Percentiles rank a stretch among this genome's conserved stretches.
Evolutionary conservation across 2,797 vertebrate genomes (phyloP).

Genomic region (Squalus acanthias): DNA sequence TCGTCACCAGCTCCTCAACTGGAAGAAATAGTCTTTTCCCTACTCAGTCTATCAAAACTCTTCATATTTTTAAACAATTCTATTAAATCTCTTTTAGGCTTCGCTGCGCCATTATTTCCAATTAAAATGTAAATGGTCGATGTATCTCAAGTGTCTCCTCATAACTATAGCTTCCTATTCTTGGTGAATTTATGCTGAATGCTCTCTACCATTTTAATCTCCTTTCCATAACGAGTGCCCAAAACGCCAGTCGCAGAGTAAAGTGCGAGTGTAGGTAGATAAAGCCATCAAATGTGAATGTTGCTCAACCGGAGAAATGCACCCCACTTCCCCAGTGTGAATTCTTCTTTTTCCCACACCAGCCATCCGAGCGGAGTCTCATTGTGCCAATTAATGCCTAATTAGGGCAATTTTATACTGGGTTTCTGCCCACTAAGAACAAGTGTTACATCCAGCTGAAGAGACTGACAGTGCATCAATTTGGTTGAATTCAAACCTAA

Average conservation of each 20-base stretch:
- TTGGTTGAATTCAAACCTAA: background rate
- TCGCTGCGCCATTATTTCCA: background rate
- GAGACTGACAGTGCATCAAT: background rate
- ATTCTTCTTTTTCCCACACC: background rate
- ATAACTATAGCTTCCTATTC: background rate
- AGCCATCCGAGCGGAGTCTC: background rate
- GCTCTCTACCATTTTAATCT: background rate
- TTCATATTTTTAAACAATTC: no score
- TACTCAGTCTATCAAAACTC: no score
- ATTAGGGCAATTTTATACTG: background rate
- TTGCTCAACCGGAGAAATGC: background rate
- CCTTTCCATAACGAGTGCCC: background rate
- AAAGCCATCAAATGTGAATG: background rate
- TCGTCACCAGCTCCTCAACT: background rate
- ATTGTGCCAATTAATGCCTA: background rate
- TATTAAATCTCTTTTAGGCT: background rate
- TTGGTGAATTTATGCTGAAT: background rate
- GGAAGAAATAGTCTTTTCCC: no score
- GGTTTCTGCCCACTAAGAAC: background rate
- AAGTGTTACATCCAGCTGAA: background rate
- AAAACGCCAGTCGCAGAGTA: background rate
- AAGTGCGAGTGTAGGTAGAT: no score
- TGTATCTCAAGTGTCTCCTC: background rate
- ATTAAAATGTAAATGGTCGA: background rate
- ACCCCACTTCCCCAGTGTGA: background rate